A percentile compares a stretch with the other conserved stretches of the same genome.
Conservation (phyloP, 2,113 vertebrate species). For the Lagenorhynchus albirostris region DNA sequence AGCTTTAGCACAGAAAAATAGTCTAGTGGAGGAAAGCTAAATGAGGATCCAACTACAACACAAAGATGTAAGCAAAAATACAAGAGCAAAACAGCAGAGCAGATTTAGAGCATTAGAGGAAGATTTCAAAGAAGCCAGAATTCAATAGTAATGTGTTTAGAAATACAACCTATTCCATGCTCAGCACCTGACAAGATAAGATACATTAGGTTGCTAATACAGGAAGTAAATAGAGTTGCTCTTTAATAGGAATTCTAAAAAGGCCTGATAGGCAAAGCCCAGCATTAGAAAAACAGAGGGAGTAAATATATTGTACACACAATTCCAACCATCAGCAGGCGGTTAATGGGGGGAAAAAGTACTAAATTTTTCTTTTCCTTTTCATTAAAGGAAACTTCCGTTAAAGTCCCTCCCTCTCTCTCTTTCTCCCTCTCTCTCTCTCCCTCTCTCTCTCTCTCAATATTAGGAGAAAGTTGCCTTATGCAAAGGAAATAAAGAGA, state of each 20-base stretch:
- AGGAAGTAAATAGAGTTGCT: conserved; percentile 18
- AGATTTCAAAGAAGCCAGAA: conserved; percentile 38
- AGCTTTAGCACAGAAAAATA: not conserved
- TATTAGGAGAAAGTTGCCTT: not conserved
- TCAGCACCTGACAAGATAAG: conserved; percentile 48
- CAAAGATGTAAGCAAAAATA: conserved; percentile 5
- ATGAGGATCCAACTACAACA: conserved; percentile 7
- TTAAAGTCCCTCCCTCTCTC: not conserved
- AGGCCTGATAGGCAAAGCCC: conserved; percentile 8
- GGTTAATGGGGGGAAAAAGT: not conserved
- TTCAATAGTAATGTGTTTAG: conserved; percentile 44
- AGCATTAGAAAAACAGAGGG: conserved; percentile 28
- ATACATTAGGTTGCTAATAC: conserved; percentile 30
- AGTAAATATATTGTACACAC: conserved; percentile 23
- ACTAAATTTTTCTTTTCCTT: conserved; percentile 33
- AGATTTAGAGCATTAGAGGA: conserved; percentile 18
- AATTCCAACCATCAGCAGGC: conserved; percentile 15
- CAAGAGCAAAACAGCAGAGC: not conserved
- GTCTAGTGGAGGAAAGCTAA: not conserved
- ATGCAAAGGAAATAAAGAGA: not conserved
- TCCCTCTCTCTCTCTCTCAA: not conserved
- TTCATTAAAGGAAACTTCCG: not conserved
- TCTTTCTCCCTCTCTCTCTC: not conserved
- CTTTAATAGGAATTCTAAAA: conserved; percentile 47
- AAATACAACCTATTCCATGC: conserved; percentile 19